phyloP scores from a whole-genome alignment of 2,113 vertebrate species.

The Scolopax mira region DNA sequence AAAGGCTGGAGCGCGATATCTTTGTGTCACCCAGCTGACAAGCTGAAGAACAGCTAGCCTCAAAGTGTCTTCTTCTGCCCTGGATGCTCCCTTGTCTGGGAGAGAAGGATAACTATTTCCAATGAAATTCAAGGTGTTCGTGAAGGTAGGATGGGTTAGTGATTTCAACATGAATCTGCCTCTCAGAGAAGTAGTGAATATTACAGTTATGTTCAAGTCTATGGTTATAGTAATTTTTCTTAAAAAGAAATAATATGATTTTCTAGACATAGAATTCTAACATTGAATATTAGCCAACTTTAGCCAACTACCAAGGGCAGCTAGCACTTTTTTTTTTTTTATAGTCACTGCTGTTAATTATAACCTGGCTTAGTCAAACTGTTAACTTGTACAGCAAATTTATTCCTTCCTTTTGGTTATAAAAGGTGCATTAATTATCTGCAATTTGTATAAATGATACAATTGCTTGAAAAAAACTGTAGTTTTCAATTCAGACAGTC shows the following conservation, averaged over 20 bases:
- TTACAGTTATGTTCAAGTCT: neutral
- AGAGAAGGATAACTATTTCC: neutral
- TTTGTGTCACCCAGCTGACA: neutral
- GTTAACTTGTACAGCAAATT: neutral
- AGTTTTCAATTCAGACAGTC: neutral
- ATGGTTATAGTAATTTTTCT: neutral
- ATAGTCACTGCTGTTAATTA: neutral
- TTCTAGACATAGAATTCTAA: no score
- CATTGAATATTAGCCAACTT: neutral
- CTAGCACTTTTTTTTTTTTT: neutral
- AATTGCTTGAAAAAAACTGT: neutral
- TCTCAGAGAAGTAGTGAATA: neutral
- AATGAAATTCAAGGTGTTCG: neutral
- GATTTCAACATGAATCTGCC: neutral
- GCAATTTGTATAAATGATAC: neutral
- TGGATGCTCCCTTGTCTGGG: neutral
- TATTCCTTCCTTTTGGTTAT: neutral
- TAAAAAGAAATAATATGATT: neutral
- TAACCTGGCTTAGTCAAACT: neutral
- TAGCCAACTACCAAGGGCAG: neutral
- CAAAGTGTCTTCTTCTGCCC: neutral
- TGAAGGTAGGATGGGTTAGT: neutral
- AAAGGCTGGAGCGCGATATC: neutral
- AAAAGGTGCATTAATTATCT: neutral
- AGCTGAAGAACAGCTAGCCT: neutral